A percentile compares a stretch with the other conserved stretches of the same genome.
Evolutionary conservation across 2,888 invertebrate genomes (phyloP).

Genomic region (Hypomecis atomaria): DNA sequence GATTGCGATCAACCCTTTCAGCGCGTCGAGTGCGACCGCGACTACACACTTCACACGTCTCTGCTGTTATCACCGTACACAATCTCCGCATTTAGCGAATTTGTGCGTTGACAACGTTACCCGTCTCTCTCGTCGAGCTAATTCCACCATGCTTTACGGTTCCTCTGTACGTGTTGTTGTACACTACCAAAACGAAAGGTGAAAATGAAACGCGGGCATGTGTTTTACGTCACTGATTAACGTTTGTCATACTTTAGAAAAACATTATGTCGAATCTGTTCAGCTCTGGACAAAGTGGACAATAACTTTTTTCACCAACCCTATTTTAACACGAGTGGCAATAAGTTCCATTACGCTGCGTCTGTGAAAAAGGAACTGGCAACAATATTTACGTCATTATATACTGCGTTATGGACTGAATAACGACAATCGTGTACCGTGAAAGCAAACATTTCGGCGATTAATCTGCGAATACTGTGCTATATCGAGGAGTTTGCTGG

Average conservation of each 20-base stretch:
- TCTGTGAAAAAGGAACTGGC: conserved; percentile 53
- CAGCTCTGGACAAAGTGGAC: neutral
- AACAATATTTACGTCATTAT: conserved; percentile 68
- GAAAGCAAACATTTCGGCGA: conserved; percentile 80
- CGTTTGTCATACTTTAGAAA: neutral
- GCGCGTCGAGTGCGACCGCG: conserved; percentile 40
- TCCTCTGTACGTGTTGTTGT: conserved; percentile 1
- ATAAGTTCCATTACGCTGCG: conserved; percentile 46
- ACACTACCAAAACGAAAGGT: neutral
- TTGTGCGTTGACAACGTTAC: conserved; percentile 39
- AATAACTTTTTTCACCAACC: conserved; percentile 14
- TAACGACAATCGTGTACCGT: conserved; percentile 70
- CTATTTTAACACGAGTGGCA: conserved; percentile 30
- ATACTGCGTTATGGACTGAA: conserved; percentile 60
- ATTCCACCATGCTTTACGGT: conserved; percentile 2
- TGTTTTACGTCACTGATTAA: neutral
- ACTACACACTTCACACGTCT: conserved; percentile 43
- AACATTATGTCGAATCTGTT: neutral
- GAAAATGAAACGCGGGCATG: neutral
- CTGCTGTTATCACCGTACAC: conserved; percentile 39
- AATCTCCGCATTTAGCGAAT: conserved; percentile 37
- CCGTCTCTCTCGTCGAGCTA: conserved; percentile 16
- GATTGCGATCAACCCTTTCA: conserved; percentile 46
- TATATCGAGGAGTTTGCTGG: conserved; percentile 70
- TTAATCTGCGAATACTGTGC: conserved; percentile 78